phyloP scores from a whole-genome alignment of 2,888 invertebrate genomes.

The Perdita meconis region DNA sequence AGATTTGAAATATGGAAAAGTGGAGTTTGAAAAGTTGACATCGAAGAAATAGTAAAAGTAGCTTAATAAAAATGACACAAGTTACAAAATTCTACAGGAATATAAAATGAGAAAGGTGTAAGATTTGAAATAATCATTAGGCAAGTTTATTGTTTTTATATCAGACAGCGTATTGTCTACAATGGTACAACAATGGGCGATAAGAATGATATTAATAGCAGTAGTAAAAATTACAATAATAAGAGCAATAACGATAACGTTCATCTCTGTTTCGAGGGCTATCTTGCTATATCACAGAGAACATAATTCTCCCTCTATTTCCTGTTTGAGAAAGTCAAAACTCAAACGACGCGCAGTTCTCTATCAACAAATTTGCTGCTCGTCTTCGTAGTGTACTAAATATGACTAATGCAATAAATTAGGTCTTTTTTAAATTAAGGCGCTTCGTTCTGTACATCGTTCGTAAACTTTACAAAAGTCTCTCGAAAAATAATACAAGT shows the following conservation, averaged over 20 bases:
- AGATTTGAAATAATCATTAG: slow-evolving; percentile 70
- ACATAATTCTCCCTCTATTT: slow-evolving; percentile 72
- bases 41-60: too few species aligned
- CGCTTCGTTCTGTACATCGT: slow-evolving; percentile 71
- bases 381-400: slow-evolving; percentile 70
- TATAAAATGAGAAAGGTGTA: too few species aligned
- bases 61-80: too few species aligned
- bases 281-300: slow-evolving; percentile 82
- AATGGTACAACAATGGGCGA: slow-evolving; percentile 69
- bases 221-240: slow-evolving; percentile 66
- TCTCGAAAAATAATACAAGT: slow-evolving; percentile 80
- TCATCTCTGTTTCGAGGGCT: slow-evolving; percentile 79
- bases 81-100: too few species aligned
- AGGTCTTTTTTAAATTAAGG: slow-evolving; percentile 76
- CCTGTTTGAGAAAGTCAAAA: slow-evolving; percentile 57
- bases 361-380: slow-evolving; percentile 59
- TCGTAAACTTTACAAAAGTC: slow-evolving; percentile 73
- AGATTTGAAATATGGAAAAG: too few species aligned
- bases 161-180: slow-evolving; percentile 74
- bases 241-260: slow-evolving; percentile 71
- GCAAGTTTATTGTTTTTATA: slow-evolving; percentile 79
- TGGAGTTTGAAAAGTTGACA: too few species aligned
- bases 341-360: slow-evolving; percentile 47
- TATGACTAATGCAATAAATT: slow-evolving; percentile 79
- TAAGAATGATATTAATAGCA: slow-evolving; percentile 66